phyloP scores from a whole-genome alignment of 2,797 vertebrate genomes.

The Anableps anableps region DNA sequence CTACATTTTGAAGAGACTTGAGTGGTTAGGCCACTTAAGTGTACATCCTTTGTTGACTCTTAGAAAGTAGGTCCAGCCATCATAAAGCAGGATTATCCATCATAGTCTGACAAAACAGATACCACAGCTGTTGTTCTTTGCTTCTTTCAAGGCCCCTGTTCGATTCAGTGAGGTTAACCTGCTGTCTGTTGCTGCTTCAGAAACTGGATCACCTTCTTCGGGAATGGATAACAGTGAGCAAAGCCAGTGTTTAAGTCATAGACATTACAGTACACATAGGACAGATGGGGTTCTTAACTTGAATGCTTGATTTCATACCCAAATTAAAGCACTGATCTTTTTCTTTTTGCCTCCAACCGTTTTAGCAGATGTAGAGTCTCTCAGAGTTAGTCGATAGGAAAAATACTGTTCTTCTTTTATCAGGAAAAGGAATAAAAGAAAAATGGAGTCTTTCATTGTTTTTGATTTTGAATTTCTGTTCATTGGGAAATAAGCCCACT shows the following conservation, averaged over 20 bases:
- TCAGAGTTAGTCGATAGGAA: neutral
- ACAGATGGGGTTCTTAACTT: constrained; percentile 36
- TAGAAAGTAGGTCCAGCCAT: constrained; percentile 29
- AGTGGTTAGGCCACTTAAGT: constrained; percentile 6
- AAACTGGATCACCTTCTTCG: constrained; percentile 10
- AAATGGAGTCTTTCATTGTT: neutral
- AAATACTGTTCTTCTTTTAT: neutral
- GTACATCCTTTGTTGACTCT: constrained; percentile 13
- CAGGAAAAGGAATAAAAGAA: neutral
- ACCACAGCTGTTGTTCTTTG: constrained; percentile 16
- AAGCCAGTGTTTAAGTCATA: constrained; percentile 12
- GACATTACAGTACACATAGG: neutral
- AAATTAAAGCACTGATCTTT: constrained; percentile 18
- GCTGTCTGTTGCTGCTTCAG: constrained; percentile 10
- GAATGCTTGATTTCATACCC: constrained; percentile 14
- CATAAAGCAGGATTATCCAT: constrained; percentile 34
- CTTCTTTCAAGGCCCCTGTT: neutral
- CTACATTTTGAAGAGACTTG: neutral
- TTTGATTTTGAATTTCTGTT: neutral
- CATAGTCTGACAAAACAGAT: constrained; percentile 33
- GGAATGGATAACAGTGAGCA: constrained; percentile 8
- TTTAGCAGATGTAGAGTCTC: neutral
- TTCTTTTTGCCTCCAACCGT: neutral
- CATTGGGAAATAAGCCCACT: neutral
- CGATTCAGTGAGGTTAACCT: constrained; percentile 11